phyloP scores from a whole-genome alignment of 2,113 vertebrate species.

The Gymnocephalus cernua region DNA sequence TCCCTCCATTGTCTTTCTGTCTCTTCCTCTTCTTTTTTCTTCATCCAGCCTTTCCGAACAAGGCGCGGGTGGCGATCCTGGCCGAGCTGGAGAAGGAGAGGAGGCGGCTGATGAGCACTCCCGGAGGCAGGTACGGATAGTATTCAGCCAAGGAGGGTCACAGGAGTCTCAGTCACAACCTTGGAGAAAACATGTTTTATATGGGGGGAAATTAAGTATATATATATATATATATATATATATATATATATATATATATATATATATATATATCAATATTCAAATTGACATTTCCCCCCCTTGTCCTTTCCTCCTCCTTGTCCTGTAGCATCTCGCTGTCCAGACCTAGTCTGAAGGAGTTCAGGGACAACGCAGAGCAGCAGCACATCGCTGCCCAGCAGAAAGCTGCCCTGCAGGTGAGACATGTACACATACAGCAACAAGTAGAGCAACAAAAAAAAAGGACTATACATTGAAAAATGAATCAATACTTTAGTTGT shows the following conservation, averaged over 20 bases:
- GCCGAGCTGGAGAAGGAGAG: conserved; percentile 97
- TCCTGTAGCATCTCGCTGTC: conserved; percentile 88
- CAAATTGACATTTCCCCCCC: not conserved
- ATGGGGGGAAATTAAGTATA: no score
- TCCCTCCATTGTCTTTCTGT: not conserved
- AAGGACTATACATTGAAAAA: no score
- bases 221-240: no score
- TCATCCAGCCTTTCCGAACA: conserved; percentile 90
- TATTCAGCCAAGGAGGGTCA: not conserved
- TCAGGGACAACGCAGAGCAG: conserved; percentile 94
- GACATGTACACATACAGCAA: conserved; percentile 5
- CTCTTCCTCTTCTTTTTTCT: not conserved
- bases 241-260: no score
- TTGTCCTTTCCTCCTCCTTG: not conserved
- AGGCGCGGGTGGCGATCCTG: conserved; percentile 94
- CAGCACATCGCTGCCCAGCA: conserved; percentile 96
- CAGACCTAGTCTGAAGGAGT: conserved; percentile 91
- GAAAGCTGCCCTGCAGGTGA: conserved; percentile 95
- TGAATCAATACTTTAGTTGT: not conserved
- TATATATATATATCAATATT: not conserved
- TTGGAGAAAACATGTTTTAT: not conserved
- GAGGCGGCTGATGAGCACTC: conserved; percentile 92
- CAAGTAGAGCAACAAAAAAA: not conserved
- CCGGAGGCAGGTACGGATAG: conserved; percentile 90
- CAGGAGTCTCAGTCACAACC: not conserved